Conservation (phyloP, 2,888 invertebrate species). For the Drosophila cracens region DNA sequence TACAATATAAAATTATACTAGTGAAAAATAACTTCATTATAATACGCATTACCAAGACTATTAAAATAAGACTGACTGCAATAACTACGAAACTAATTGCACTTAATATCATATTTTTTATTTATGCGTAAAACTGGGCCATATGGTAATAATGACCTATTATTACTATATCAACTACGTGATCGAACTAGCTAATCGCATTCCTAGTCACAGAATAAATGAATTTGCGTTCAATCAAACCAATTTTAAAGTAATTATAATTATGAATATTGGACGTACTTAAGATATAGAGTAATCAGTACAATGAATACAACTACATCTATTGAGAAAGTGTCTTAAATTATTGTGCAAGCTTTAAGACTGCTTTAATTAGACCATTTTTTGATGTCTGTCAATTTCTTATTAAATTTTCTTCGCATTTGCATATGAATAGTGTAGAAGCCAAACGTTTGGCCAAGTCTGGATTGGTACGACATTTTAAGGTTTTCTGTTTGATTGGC, state of each 20-base stretch:
- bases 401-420: background rate
- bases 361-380: slow-evolving; percentile 1
- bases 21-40: background rate
- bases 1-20: background rate
- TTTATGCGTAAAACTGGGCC: background rate
- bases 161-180: background rate
- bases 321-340: background rate
- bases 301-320: background rate
- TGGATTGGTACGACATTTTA: slow-evolving; percentile 1
- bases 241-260: background rate
- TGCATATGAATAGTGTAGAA: slow-evolving; percentile 9
- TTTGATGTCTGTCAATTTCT: background rate
- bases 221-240: too few species aligned
- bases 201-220: background rate
- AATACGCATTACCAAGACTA: background rate
- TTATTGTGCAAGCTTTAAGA: background rate
- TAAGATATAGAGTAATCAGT: background rate
- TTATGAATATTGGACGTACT: background rate
- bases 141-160: background rate
- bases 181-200: background rate
- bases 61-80: background rate
- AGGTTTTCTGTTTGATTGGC: slow-evolving; percentile 31
- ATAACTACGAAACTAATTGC: background rate
- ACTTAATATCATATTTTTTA: background rate
- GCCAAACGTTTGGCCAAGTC: background rate